Base-by-base conservation (phyloP, 1,140 invertebrate species). In the Saccostrea glomerata region DNA sequence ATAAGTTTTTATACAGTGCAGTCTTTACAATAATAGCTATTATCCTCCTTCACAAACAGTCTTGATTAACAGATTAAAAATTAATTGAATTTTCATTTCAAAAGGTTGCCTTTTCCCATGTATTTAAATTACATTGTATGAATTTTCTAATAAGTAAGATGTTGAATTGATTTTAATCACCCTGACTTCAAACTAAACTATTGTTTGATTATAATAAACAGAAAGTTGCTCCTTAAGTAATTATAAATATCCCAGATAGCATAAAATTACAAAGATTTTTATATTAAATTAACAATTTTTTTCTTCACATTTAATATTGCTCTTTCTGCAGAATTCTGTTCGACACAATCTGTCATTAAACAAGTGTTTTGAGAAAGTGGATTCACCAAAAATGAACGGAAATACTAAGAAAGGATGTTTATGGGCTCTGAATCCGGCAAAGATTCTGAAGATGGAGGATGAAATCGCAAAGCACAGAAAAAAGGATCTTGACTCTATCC, bases 291-390 rank as follows among this genome's bases (percentile, higher is more conserved):
- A 47, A 20, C n/a, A 0, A n/a, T 63, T 63, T 63, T 63, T 3
- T 20, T 60, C 20, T 11, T 60, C 58, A 63, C 5, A n/a, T 63
- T 63, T n/a, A 63, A 2, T 2, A 63, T 11, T 77, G 12, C 2
- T 36, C 70, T 36, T 82, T 91, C 92, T 30, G 1, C 88, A 96
- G 95, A 99, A 99, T 94, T 99, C 98, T 1, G 98, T 99, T 0
- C 96, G 98, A 89, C 98, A 99, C 94, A 99, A 99, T 95, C 95
- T 99, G 82, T 99, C 98, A 89, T 95, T 99, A 88, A 99, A 99
- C 95, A 99, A 99, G 95, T 99, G 98, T 95, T 99, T 99, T 95
- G 98, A 99, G 94, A 99, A 99, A 95, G 98, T 99, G 87, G 98
- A 99, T 93, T 94, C 94, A 84, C 94, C 94, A 3, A 98, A 98